Conservation (phyloP, 2,797 vertebrate genomes). For the Heterohyrax brucei region DNA sequence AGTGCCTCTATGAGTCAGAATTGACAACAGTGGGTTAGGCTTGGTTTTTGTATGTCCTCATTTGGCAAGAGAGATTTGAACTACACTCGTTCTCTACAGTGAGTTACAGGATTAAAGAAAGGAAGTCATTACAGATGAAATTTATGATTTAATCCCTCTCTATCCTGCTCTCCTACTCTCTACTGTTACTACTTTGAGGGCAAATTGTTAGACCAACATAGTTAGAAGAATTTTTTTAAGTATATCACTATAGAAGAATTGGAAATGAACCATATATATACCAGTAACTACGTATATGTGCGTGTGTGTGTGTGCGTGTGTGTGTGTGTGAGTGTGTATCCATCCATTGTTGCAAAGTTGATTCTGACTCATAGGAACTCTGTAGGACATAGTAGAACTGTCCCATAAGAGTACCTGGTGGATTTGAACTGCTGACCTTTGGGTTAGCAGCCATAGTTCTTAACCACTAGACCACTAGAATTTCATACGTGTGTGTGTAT, state of each 20-base stretch:
- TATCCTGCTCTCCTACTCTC: neutral
- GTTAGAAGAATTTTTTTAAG: conserved; percentile 3
- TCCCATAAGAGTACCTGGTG: too few species aligned
- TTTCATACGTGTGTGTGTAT: too few species aligned
- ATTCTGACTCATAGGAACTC: too few species aligned
- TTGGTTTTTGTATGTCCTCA: neutral
- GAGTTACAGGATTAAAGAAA: conserved; percentile 31
- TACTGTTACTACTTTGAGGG: neutral
- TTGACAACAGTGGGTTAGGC: too few species aligned
- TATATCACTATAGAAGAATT: neutral
- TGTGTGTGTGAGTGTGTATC: neutral
- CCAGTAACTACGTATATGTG: too few species aligned
- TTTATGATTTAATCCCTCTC: neutral
- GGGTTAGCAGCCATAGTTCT: too few species aligned
- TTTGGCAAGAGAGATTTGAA: neutral
- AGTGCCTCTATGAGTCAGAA: too few species aligned
- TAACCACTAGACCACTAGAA: too few species aligned
- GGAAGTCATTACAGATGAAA: neutral
- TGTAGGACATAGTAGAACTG: too few species aligned
- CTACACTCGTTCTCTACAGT: neutral
- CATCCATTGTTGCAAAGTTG: too few species aligned
- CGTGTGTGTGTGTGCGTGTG: too few species aligned
- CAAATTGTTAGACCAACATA: neutral
- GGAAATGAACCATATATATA: neutral
- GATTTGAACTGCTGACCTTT: too few species aligned